Base-by-base conservation (phyloP, 2,797 vertebrate genomes). In the Allochrocebus solatus region DNA sequence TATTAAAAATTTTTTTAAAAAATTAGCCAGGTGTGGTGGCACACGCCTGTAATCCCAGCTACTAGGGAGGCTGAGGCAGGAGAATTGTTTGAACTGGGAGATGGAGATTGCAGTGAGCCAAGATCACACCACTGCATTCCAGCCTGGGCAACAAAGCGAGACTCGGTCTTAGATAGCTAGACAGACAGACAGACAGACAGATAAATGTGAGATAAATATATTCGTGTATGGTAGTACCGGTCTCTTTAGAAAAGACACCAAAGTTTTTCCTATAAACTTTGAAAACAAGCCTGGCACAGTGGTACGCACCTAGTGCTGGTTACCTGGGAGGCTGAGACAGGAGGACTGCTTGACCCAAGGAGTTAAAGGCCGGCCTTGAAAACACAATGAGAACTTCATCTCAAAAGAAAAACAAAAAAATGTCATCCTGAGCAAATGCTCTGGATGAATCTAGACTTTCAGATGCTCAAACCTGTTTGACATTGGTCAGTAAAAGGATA, bases 171-270 rank as follows among this genome's bases (percentile, higher is more conserved):
- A 55, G 21, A 55, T 22, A 55, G 53, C 8, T 3, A 53, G 50
- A 53, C 50, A 21, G 53, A 55, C 19, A 8, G 50, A 19, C 1
- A 53, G 50, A 53, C 8, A 21, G 53, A 53, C 2, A 21, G 19
- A 64, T 33, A 67, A 67, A 67, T 17, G 61, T n/a, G 61, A 67
- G 61, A n/a, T 16, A 67, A 67, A 91, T 82, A 67, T 46, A 91
- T 26, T 85, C 50, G 17, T 30, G 4, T 53, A 74, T 19, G 39
- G 28, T 19, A 33, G 22, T n/a, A 79, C 16, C 43, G 26, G 70
- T 67, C 48, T 67, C 83, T 55, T 89, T 81, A 78, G 17, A 96
- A 82, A 96, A 82, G 21, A 92, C 11, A 89, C 12, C 85, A 76
- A 86, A 19, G 13, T 83, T 74, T 93, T 84, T 82, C 80, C 81